Conservation (phyloP, 2,888 invertebrate genomes). For the Oscheius sp. region DNA sequence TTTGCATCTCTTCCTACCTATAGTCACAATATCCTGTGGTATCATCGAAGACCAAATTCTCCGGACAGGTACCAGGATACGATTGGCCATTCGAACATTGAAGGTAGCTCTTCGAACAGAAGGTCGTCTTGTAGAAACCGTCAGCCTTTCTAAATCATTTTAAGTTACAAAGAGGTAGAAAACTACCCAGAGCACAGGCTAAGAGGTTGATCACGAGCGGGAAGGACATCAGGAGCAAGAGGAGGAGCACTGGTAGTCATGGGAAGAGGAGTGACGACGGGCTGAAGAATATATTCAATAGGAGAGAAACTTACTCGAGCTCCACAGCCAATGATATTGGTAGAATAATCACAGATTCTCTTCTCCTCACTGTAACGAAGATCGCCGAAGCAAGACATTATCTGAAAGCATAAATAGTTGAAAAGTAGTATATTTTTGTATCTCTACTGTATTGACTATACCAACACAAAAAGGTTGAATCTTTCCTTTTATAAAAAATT, state of each 20-base stretch:
- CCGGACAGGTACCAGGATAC: background rate
- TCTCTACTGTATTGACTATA: no score
- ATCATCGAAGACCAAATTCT: background rate
- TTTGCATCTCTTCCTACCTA: no score
- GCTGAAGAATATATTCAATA: background rate
- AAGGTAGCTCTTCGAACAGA: background rate
- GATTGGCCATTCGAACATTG: background rate
- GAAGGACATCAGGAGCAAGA: background rate
- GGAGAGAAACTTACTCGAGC: no score
- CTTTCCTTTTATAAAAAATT: no score
- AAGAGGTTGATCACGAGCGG: background rate
- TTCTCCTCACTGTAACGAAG: conserved; percentile 45
- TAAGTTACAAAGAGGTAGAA: no score
- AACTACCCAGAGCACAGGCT: background rate
- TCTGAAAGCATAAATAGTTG: no score
- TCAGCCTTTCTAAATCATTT: conserved; percentile 4
- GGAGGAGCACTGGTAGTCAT: background rate
- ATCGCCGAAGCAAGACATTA: conserved; percentile 42
- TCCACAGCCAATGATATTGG: conserved; percentile 47
- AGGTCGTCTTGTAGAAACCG: background rate
- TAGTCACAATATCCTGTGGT: background rate
- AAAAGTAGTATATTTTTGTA: no score
- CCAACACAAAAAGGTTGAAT: no score
- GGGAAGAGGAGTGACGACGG: background rate
- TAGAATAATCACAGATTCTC: conserved; percentile 43